Conservation (phyloP, 2,113 vertebrate species). For the Cyphotilapia sp. region DNA sequence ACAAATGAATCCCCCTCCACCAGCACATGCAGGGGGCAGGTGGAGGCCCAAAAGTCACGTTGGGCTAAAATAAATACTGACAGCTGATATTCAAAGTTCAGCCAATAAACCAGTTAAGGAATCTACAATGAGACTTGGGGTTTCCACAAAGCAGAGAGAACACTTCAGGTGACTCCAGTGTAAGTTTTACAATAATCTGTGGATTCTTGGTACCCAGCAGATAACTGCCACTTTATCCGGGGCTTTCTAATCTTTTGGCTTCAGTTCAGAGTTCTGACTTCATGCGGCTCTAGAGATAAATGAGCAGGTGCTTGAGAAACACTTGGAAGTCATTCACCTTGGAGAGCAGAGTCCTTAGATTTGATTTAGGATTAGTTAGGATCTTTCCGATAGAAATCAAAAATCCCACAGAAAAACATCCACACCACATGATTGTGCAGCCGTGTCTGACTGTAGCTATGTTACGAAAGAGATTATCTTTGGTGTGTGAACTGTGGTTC, state of each 20-base stretch:
- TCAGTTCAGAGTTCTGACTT: not conserved
- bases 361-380: not conserved
- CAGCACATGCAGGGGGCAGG: not conserved
- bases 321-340: not conserved
- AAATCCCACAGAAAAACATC: not conserved
- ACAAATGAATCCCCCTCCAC: accelerated
- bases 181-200: not conserved
- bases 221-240: not conserved
- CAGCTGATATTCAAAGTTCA: not conserved
- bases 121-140: not conserved
- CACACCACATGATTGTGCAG: not conserved
- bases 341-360: not conserved
- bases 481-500: not conserved
- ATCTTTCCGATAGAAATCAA: accelerated
- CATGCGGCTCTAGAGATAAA: not conserved
- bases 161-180: accelerated
- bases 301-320: not conserved
- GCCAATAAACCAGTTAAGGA: not conserved
- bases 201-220: not conserved
- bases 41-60: accelerated
- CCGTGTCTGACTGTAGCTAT: not conserved
- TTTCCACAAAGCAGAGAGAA: not conserved
- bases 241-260: not conserved
- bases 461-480: not conserved
- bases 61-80: not conserved